Evolutionary conservation across 2,888 invertebrate genomes (phyloP), one percentile per base, ranked within the genome.

Genomic region (Ormia ochracea): DNA sequence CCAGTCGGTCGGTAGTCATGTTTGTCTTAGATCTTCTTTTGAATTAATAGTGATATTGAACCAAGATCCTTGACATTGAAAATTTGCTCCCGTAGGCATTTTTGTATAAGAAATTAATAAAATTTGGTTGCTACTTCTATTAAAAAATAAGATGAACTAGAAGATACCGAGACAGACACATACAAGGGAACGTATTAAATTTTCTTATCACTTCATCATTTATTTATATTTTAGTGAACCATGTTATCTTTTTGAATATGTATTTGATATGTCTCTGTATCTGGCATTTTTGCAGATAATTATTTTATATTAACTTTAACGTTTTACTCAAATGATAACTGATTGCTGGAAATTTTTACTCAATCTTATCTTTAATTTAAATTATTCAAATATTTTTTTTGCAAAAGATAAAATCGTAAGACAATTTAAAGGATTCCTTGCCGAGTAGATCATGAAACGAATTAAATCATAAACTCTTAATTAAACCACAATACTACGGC

Each of bases 251-350:
- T 19, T 38, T 31, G 23, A 23, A 33, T 9, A 31, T 33, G 41
- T 59, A 12, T 54, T 48, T 26, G 21, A 63, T 7, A 10, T 48
- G 48, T 23, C n/a, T n/a, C n/a, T n/a, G 14, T 52, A 33, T 19
- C 9, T 72, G 70, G 36, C 66, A 78, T 68, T 68, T 73, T 52
- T 52, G 68, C 68, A 78, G 73, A 73, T 23, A 78, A 68, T 59
- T 68, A 61, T 45, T 61, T 43, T 7, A 9, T 17, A 19, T 43
- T 1, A 43, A 19, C 43, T 43, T 9, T 4, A 43, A 9, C 17
- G 14, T 48, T 7, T 23, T n/a, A n/a, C n/a, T n/a, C n/a, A n/a
- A 28, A 28, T 28, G 14, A 59, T 19, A 26, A 54, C 31, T 41
- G 70, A 41, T 58, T 52, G 38, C 7, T 31, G 26, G 10, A 65